Base-by-base conservation (phyloP, 2,888 invertebrate genomes). In the Creontiades dilutus region DNA sequence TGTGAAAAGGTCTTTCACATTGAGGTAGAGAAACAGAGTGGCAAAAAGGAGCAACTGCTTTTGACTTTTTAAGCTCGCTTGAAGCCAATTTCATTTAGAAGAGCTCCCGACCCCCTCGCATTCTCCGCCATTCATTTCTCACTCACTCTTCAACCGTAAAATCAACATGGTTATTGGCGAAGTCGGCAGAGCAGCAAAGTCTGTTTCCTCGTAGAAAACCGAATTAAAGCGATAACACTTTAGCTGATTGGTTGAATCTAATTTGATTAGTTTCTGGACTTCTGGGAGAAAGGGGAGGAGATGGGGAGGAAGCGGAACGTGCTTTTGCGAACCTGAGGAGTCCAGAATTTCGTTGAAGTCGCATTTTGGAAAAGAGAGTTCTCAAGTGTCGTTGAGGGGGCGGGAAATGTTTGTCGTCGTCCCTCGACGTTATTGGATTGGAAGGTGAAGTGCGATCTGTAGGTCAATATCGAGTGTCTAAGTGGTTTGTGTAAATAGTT, bases 221-320 rank as follows among this genome's bases (percentile, higher is more conserved):
- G 61, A 61, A 61, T 61, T 61, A 61, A 61, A 61, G 61, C 19
- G 61, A 61, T 61, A 61, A 61, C 61, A 61, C 61, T 61, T 61
- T 19, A 61, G 61, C 61, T 61, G 61, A 61, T 61, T 61, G 61
- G 61, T 61, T 61, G 61, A 61, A 61, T 61, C 61, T 61, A 61
- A 61, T 61, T 61, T 61, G 19, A 19, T 61, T 61, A 61, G 61
- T 16, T 61, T 61, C 61, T 19, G 61, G 61, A 19, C 19, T 0
- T 61, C 9, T n/a, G 9, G 16, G 19, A 16, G 61, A 19, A 52
- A 12, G 52, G 52, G 52, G 52, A 16, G 52, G 52, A 12, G 52
- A 16, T 13, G 14, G 19, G 14, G 61, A 1, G 1, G 61, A 61
- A 2, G n/a, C 3, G 19, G n/a, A 61, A 76, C 23, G 28, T 75